Evolutionary conservation across 1,140 invertebrate species (phyloP), one percentile per base, ranked within the genome.

Genomic region (Tetraneura akinire): DNA sequence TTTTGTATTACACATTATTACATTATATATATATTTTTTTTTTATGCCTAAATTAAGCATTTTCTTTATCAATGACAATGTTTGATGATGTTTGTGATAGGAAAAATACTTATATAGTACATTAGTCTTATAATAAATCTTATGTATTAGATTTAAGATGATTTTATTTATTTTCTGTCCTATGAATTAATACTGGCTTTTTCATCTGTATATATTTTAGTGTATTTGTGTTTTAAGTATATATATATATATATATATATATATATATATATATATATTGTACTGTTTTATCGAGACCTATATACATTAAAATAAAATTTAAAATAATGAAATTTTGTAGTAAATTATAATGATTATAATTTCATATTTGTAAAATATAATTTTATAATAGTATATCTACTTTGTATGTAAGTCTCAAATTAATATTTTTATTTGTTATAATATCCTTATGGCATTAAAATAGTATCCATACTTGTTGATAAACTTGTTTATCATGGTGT

Each of bases 141-240:
- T 57, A n/a, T 62, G 55, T 78, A 78, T 78, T 78, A 78, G 74
- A 60, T 78, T 78, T 78, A 76, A 76, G 71, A 29, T 76, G 71
- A 76, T 57, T 76, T 78, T 78, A 62, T 78, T 62, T 21, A 62
- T 60, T 23, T 71, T 78, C 16, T 60, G 21, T 26, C 55, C 73
- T 78, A 26, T 32, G 5, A 37, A 37, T 60, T 60, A 4, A 55
- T 62, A 60, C 42, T 45, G 3, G 51, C 21, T n/a, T 37, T 76
- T n/a, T 42, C 18, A 26, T 57, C 21, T 76, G 32, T 78, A 26
- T 47, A 60, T 78, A 57, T 76, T 60, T 5, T 62, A 71, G 45
- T 60, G 26, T 42, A 3, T 74, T 73, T 18, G 21, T 53, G 49
- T 53, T 70, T 26, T 68, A 37, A 37, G 32, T 37, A 37, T 4